A percentile compares a stretch with the other conserved stretches of the same genome.
phyloP scores from a whole-genome alignment of 2,797 vertebrate species.

The Myotis pilosus region DNA sequence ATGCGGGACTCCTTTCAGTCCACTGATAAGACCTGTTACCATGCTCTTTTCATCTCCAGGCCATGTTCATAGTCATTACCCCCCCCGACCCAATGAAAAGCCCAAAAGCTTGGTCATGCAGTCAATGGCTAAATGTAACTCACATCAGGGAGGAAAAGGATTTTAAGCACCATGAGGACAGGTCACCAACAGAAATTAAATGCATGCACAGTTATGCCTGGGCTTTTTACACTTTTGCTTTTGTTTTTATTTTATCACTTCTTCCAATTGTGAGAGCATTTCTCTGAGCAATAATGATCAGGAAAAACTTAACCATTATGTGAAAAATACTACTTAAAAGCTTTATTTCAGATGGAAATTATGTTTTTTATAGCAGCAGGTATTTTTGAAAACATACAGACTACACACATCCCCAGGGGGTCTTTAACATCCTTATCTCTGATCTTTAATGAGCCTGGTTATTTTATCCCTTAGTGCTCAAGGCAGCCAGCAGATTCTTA shows the following conservation, averaged over 20 bases:
- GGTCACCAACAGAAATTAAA: neutral
- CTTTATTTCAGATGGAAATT: neutral
- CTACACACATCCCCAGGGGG: neutral
- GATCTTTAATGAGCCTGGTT: neutral
- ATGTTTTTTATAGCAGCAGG: neutral
- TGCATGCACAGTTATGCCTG: fast-evolving
- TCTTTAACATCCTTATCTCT: neutral
- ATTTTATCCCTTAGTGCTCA: neutral
- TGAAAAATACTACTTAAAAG: neutral
- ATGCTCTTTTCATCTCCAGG: neutral
- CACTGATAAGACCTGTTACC: neutral
- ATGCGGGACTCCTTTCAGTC: neutral
- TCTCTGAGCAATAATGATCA: neutral
- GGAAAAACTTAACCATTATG: neutral
- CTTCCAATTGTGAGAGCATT: neutral
- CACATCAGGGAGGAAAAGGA: neutral
- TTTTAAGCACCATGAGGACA: neutral
- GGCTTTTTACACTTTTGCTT: neutral
- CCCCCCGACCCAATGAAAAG: fast-evolving
- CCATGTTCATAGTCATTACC: neutral
- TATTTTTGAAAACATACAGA: neutral
- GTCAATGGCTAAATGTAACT: neutral
- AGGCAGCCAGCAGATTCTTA: neutral
- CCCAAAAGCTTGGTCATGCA: too few species aligned
- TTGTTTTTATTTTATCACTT: neutral